phyloP scores from a whole-genome alignment of 2,113 vertebrate genomes.

The Tetrax tetrax region DNA sequence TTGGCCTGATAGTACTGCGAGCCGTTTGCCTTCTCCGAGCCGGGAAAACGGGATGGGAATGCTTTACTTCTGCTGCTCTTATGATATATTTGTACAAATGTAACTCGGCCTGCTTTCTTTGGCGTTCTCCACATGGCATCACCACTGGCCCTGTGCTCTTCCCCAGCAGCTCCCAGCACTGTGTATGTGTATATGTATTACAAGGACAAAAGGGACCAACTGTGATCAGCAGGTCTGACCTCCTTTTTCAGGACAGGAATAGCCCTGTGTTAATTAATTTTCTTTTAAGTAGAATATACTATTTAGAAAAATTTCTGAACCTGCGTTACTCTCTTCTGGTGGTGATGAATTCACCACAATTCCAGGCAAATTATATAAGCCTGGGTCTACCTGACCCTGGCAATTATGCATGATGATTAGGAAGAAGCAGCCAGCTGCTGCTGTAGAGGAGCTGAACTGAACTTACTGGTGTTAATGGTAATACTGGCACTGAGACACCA shows the following conservation, averaged over 20 bases:
- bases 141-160: neutral
- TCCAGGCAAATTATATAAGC: slow-evolving; percentile 52
- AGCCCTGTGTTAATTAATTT: slow-evolving; percentile 66
- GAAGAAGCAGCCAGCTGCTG: neutral
- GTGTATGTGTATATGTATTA: slow-evolving; percentile 56
- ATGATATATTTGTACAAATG: slow-evolving; percentile 36
- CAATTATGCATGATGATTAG: neutral
- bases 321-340: slow-evolving; percentile 13
- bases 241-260: slow-evolving; percentile 64
- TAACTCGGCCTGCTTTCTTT: slow-evolving; percentile 15
- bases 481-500: neutral
- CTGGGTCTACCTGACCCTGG: slow-evolving; percentile 16
- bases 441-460: neutral
- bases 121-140: neutral
- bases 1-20: neutral
- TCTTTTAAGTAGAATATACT: slow-evolving; percentile 67
- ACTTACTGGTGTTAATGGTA: neutral
- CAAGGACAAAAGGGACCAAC: slow-evolving; percentile 66
- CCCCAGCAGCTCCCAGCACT: neutral
- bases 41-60: neutral
- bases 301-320: slow-evolving; percentile 38
- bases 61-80: neutral
- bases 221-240: slow-evolving; percentile 52
- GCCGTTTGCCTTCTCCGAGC: neutral
- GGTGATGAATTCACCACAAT: slow-evolving; percentile 21